Percentiles rank a stretch among this genome's conserved stretches.
phyloP scores from a whole-genome alignment of 2,888 invertebrate genomes.

The Amphipoea lucens region DNA sequence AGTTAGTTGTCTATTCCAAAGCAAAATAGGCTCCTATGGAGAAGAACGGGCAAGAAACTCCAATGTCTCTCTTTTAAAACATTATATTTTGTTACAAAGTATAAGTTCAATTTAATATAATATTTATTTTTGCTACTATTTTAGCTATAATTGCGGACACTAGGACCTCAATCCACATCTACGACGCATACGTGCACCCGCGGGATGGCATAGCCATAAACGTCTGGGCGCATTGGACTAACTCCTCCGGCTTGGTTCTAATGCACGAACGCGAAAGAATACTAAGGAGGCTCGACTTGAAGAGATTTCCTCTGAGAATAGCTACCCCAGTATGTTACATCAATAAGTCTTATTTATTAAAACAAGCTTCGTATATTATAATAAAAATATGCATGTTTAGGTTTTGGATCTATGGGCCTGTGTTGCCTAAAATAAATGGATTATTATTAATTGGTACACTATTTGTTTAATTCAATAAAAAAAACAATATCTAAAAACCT shows the following conservation, averaged over 20 bases:
- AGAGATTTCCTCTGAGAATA: slow-evolving; percentile 77
- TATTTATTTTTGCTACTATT: neutral
- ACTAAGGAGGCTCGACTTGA: slow-evolving; percentile 75
- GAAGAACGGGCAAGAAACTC: neutral
- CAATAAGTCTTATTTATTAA: neutral
- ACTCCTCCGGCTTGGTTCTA: slow-evolving; percentile 68
- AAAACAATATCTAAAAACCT: neutral
- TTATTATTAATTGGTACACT: neutral
- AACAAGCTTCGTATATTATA: neutral
- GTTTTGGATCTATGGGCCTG: neutral
- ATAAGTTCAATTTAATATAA: neutral
- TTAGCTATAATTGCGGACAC: slow-evolving; percentile 1
- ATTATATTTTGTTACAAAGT: neutral
- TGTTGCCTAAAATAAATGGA: neutral
- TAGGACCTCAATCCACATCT: slow-evolving; percentile 52
- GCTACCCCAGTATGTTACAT: slow-evolving; percentile 78
- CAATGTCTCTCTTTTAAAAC: neutral
- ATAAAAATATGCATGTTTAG: neutral
- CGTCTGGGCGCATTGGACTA: slow-evolving; percentile 79
- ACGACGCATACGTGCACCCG: slow-evolving; percentile 80
- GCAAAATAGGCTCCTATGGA: neutral
- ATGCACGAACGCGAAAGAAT: slow-evolving; percentile 73
- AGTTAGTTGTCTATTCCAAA: neutral
- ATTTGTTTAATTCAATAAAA: neutral
- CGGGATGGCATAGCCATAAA: slow-evolving; percentile 71